Conservation (phyloP, 2,888 invertebrate genomes). For the Apodemia duryi region DNA sequence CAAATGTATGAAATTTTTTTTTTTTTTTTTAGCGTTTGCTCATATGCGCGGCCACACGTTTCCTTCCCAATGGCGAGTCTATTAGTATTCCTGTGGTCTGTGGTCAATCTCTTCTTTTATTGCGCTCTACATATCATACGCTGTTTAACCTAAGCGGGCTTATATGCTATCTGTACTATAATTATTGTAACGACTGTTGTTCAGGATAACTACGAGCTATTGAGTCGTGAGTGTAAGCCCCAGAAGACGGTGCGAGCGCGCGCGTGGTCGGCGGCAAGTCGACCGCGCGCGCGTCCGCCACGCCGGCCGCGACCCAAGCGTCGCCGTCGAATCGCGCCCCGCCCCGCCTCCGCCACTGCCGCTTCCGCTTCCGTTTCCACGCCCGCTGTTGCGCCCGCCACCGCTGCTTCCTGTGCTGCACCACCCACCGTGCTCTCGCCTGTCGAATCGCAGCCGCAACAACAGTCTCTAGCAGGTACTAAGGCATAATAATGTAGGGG, state of each 20-base stretch:
- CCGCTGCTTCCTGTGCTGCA: not conserved
- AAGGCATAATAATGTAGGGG: not conserved
- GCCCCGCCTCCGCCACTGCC: conserved; percentile 19
- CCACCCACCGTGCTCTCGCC: not conserved
- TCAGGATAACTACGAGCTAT: conserved; percentile 89
- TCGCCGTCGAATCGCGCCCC: conserved; percentile 35
- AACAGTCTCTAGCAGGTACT: conserved; percentile 55
- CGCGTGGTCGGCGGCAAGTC: conserved; percentile 66
- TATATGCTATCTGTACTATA: too few species aligned
- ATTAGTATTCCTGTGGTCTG: too few species aligned
- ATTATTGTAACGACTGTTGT: not conserved
- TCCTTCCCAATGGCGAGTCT: too few species aligned
- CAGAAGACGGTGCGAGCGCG: conserved; percentile 84
- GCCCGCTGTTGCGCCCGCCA: conserved; percentile 8
- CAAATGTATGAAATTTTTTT: too few species aligned
- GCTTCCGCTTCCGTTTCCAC: not conserved
- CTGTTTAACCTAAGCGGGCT: too few species aligned
- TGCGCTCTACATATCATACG: too few species aligned
- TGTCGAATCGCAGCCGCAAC: conserved; percentile 35
- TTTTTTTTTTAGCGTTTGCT: too few species aligned
- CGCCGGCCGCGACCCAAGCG: conserved; percentile 36
- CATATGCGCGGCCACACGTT: too few species aligned
- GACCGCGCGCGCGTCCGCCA: conserved; percentile 35
- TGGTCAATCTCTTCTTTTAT: too few species aligned
- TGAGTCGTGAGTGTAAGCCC: conserved; percentile 87